Percentiles rank a stretch among this genome's conserved stretches.
phyloP scores from a whole-genome alignment of 2,113 vertebrate species.

The Pogonocichla stellata region DNA sequence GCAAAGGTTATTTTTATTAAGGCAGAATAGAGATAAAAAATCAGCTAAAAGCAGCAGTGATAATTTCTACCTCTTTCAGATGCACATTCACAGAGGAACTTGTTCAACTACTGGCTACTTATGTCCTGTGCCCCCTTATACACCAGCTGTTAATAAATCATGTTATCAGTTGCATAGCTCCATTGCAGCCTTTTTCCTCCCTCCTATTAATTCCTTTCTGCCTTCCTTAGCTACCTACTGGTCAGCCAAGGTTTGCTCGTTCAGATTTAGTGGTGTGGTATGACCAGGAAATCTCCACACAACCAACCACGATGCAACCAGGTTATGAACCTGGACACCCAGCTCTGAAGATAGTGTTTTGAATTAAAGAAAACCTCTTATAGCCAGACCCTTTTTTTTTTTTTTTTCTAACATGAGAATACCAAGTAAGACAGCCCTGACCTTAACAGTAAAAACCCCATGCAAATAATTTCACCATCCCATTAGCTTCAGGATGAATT shows the following conservation, averaged over 20 bases:
- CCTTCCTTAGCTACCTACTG: not conserved
- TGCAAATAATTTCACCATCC: not conserved
- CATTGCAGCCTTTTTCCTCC: not conserved
- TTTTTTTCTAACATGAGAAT: not conserved
- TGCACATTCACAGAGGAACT: not conserved
- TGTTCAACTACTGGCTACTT: not conserved
- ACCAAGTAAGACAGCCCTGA: not conserved
- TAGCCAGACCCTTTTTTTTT: not conserved
- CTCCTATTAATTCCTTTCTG: not conserved
- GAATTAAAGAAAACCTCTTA: not conserved
- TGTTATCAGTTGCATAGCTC: not conserved
- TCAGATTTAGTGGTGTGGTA: not conserved
- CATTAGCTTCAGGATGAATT: not conserved
- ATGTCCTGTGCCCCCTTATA: not conserved
- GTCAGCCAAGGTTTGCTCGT: not conserved
- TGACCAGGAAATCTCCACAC: not conserved
- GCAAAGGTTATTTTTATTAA: not conserved
- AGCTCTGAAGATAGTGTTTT: not conserved
- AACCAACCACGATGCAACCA: not conserved
- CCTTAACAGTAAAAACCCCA: not conserved
- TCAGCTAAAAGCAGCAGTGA: not conserved
- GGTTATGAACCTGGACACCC: not conserved
- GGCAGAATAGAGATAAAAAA: not conserved
- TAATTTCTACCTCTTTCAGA: not conserved
- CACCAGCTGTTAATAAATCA: not conserved